Conservation (phyloP, 2,888 invertebrate species). For the Philaethria dido region DNA sequence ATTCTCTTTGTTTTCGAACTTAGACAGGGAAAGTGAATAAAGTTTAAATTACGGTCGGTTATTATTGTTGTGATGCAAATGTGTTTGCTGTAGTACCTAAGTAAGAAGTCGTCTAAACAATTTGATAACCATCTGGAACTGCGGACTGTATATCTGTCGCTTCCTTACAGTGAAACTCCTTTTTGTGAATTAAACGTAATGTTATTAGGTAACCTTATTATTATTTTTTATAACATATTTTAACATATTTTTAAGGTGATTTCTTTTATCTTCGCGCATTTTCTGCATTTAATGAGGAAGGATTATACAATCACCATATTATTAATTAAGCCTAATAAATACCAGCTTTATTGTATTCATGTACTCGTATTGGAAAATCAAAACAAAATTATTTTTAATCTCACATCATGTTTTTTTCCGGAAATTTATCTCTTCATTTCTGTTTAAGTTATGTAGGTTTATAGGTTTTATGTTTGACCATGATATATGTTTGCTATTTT, state of each 20-base stretch:
- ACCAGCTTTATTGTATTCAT: too few species aligned
- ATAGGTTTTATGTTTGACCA: too few species aligned
- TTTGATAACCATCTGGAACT: conserved; percentile 7
- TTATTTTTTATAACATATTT: not conserved
- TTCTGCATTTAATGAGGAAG: too few species aligned
- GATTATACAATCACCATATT: too few species aligned
- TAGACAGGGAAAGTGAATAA: conserved; percentile 28
- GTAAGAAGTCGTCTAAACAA: conserved; percentile 11
- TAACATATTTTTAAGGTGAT: not conserved
- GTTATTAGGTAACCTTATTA: not conserved
- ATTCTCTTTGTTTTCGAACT: conserved; percentile 30
- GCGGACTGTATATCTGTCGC: not conserved
- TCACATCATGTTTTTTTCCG: too few species aligned
- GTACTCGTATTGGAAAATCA: too few species aligned
- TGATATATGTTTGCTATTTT: too few species aligned
- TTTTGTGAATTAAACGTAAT: not conserved
- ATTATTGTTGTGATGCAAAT: conserved; percentile 22
- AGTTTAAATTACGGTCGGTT: conserved; percentile 25
- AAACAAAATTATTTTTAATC: too few species aligned
- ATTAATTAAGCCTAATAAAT: too few species aligned
- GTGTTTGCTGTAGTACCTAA: conserved; percentile 15
- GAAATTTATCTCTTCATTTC: too few species aligned
- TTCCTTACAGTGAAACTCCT: not conserved
- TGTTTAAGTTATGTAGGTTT: too few species aligned
- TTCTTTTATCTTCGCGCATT: too few species aligned